Base-by-base conservation (phyloP, 2,797 vertebrate species). In the Mionectes olivaceus region DNA sequence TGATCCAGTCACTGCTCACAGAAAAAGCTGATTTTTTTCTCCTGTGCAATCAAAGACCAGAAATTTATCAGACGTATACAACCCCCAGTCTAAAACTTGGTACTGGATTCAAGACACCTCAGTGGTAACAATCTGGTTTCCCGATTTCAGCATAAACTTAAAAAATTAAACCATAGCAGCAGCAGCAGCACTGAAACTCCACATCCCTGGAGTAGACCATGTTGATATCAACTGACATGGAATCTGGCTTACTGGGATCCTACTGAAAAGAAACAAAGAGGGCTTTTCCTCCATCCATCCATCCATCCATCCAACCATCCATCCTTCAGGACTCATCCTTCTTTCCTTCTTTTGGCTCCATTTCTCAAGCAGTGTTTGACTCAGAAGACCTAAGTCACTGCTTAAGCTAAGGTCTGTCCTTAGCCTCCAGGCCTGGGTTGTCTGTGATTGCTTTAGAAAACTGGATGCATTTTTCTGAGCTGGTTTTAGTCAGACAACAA, bases 401-500 rank as follows among this genome's bases (percentile, higher is more conserved):
- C 43, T n/a, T 28, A 46, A 84, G 33, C 63, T 37, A 17, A 79
- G 47, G 10, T 61, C 63, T 79, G 30, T 67, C 50, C 82, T 60
- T 41, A 63, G 25, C 41, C 52, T 94, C 15, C 53, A 56, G 52
- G 46, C 8, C 23, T 57, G 23, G 5, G 19, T 69, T 65, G 55
- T 59, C 35, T 81, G 37, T 25, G 55, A 81, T 63, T 81, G 23
- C 50, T 93, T 69, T 82, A 76, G 73, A 90, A 89, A 89, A 68
- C 7, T 32, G 53, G 28, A 77, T 71, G 33, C n/a, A 47, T 68
- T 89, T 86, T 92, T 87, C 56, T 35, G 50, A 91, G 13, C 43
- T 95, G 75, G 49, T 89, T 88, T 95, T 89, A 90, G 47, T 84
- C 67, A 87, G 86, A 87, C 57, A 44, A n/a, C 5, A 35, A 68